A percentile compares a stretch with the other conserved stretches of the same genome.
These are phyloP conservation scores for Dysidea cf. avara DNA, from an alignment of 37 sponge, comb jelly and placozoan species.

Conservation along the genomic window DNA sequence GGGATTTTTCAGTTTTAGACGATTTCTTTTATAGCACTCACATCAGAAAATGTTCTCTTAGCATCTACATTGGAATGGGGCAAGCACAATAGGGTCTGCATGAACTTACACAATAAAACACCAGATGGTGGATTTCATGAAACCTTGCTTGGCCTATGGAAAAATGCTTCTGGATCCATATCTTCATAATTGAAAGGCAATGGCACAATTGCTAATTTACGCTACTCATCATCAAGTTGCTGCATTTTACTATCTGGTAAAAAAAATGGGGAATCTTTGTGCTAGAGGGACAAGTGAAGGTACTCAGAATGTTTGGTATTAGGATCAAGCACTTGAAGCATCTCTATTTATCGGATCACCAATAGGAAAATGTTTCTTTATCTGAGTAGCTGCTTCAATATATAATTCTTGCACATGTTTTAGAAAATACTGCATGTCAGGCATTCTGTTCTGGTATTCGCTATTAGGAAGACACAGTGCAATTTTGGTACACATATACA, in stretches of 20 bases:
- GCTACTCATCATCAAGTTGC: conserved; percentile 6
- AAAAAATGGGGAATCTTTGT: not conserved
- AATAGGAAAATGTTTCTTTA: not conserved
- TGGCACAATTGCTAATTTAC: conserved; percentile 1
- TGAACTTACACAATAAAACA: not conserved
- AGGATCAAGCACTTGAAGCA: conserved; percentile 3
- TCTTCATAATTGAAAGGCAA: conserved; percentile 1
- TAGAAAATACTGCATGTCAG: conserved; percentile 2
- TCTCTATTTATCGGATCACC: conserved; percentile 7
- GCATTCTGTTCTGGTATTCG: not conserved
- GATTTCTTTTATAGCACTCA: not conserved
- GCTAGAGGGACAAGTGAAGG: conserved; percentile 17
- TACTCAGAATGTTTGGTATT: not conserved
- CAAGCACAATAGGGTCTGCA: not conserved
- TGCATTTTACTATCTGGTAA: not conserved
- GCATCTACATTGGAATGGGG: conserved; percentile 21
- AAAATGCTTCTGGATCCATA: conserved; percentile 7
- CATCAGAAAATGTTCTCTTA: not conserved
- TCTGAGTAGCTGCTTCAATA: conserved; percentile 20
- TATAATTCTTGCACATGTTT: conserved; percentile 10
- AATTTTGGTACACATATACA: conserved; percentile 23
- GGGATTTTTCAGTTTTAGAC: not conserved
- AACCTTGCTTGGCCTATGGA: not conserved
- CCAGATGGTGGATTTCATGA: not conserved
- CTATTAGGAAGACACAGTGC: not conserved